Percentiles rank a stretch among this genome's conserved stretches.
phyloP scores from a whole-genome alignment of 1,140 invertebrate genomes.

The Amyelois transitella region DNA sequence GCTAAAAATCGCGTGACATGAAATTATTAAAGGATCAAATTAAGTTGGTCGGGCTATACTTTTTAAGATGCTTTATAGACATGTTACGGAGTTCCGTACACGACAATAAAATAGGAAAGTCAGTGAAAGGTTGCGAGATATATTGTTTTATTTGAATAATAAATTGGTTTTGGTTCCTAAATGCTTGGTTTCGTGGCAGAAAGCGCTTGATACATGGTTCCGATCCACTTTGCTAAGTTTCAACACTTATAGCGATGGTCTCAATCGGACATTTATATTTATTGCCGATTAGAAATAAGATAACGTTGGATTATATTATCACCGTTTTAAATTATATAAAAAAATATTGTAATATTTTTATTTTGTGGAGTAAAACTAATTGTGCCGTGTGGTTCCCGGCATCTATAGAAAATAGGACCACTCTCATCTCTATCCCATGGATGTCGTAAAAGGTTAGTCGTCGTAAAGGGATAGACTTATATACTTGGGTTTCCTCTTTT shows the following conservation, averaged over 20 bases:
- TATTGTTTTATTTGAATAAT: slow-evolving; percentile 27
- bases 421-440: too few species aligned
- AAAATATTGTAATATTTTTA: too few species aligned
- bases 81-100: slow-evolving; percentile 24
- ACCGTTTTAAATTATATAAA: neutral
- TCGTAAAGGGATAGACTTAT: too few species aligned
- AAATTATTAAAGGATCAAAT: slow-evolving; percentile 5
- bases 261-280: neutral
- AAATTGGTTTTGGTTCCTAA: slow-evolving; percentile 4
- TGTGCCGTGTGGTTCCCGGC: too few species aligned
- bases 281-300: neutral
- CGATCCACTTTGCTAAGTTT: neutral
- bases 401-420: too few species aligned
- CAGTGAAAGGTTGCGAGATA: slow-evolving; percentile 41
- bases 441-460: too few species aligned
- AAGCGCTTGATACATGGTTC: neutral
- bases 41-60: slow-evolving; percentile 19
- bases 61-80: slow-evolving; percentile 34
- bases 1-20: slow-evolving; percentile 7
- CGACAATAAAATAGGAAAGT: slow-evolving; percentile 41
- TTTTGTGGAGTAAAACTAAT: too few species aligned
- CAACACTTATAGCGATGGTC: neutral
- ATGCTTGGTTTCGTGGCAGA: slow-evolving; percentile 11
- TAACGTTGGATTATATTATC: neutral
- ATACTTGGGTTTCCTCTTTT: too few species aligned